Evolutionary conservation across 1,140 invertebrate species (phyloP), one percentile per base, ranked within the genome.

Genomic region (Parapsyche elsis): DNA sequence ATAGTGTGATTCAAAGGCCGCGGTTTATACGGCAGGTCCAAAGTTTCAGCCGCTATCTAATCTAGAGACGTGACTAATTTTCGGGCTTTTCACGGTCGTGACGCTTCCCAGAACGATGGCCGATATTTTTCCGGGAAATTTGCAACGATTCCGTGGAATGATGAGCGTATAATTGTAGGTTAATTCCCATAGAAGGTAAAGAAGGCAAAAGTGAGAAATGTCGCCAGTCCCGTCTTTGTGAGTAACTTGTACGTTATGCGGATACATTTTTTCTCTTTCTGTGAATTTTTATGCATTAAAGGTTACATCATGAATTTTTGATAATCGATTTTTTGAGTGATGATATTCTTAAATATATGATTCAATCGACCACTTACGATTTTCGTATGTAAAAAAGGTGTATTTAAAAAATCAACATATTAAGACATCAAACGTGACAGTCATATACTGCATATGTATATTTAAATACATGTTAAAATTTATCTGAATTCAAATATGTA

Each of bases 41-140:
- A 74, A 49, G 12, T 74, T 74, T 74, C 53, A 38, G 30, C 1
- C 2, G 30, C 30, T 38, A 45, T 76, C 9, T 59, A 24, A 59
- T 76, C 53, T 76, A 44, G 67, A 45, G 14, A 10, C 24, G n/a
- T 77, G 59, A 77, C 75, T 77, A 77, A 77, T 59, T 44, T 77
- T 45, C 57, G 44, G 2, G 30, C 57, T 45, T 38, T 24, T 77
- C 49, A 64, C 38, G 75, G 57, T 23, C 57, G 75, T 24, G n/a
- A 19, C 16, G 12, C 21, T 77, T 77, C 59, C 57, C 14, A 10
- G 75, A 77, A 77, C 73, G 14, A 24, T 44, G 7, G 9, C 16
- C 24, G 0, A 23, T 12, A 21, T 5, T 77, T 77, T 77, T 77
- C 75, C 44, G 2, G 53, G 53, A 77, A 77, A 44, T 5, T 64